A percentile compares a stretch with the other conserved stretches of the same genome.
Evolutionary conservation across 2,113 vertebrate genomes (phyloP).

Genomic region (Haliaeetus leucogaster): DNA sequence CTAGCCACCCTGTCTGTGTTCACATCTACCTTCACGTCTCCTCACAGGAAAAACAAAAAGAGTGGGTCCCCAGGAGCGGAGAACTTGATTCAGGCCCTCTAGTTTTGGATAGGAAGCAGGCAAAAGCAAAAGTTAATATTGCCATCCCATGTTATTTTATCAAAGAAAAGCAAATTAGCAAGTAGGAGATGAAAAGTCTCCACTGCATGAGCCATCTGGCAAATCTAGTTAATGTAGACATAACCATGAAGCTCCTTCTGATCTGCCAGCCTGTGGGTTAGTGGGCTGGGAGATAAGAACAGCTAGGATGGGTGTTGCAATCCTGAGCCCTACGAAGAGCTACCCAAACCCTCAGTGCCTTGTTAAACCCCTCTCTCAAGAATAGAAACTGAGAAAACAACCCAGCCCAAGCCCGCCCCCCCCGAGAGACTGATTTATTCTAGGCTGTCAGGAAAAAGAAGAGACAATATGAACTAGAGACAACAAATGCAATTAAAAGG

Average conservation of each 20-base stretch:
- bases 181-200: not conserved
- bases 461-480: not conserved
- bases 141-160: not conserved
- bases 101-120: not conserved
- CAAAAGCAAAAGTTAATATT: not conserved
- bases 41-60: not conserved
- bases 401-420: not conserved
- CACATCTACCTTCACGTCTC: not conserved
- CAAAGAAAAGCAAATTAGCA: not conserved
- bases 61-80: not conserved
- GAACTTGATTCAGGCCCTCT: not conserved
- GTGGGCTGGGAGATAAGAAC: not conserved
- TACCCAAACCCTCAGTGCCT: not conserved
- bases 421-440: not conserved
- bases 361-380: not conserved
- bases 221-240: not conserved
- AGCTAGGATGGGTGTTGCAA: not conserved
- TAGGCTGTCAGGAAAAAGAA: not conserved
- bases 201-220: not conserved
- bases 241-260: not conserved
- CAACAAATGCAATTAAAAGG: not conserved
- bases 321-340: not conserved
- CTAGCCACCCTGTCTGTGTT: not conserved
- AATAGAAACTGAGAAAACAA: not conserved
- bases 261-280: not conserved